These are phyloP conservation scores for Tryphoninae sp. DNA, from an alignment of 2,888 invertebrate genomes.

Conservation along the genomic window DNA sequence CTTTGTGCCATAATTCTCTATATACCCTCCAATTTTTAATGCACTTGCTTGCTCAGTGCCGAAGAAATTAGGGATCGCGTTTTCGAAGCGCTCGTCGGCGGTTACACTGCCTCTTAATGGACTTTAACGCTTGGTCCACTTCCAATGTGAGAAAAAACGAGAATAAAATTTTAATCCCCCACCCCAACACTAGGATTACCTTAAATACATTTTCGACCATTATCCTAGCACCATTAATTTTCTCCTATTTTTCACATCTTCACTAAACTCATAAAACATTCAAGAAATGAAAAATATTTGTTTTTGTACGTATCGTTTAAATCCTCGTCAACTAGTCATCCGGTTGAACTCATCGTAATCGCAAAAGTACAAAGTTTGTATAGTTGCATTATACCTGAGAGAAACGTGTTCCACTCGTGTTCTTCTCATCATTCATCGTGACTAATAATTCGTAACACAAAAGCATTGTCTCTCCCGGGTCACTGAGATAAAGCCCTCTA, in stretches of 20 bases:
- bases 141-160: no score
- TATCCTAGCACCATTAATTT: background rate
- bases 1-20: no score
- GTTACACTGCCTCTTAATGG: no score
- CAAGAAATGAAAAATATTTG: background rate
- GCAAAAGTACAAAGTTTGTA: slow-evolving; percentile 39
- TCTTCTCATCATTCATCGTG: background rate
- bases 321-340: background rate
- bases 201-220: slow-evolving; percentile 15
- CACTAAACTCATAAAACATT: background rate
- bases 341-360: slow-evolving; percentile 36
- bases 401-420: background rate
- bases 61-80: no score
- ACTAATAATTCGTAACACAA: slow-evolving; percentile 36
- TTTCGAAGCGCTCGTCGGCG: no score
- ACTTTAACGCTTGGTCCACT: no score
- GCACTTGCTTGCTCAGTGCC: no score
- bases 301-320: slow-evolving; percentile 9
- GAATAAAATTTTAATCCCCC: no score
- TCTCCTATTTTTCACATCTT: background rate
- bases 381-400: slow-evolving; percentile 36
- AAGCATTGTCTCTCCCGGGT: slow-evolving; percentile 8
- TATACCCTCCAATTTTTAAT: no score
- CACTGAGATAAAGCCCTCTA: slow-evolving; percentile 20
- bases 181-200: background rate